Percentiles rank a stretch among this genome's conserved stretches.
Evolutionary conservation across 35 echinoderm and acorn worm species (phyloP).

Genomic region (Diadema setosum): DNA sequence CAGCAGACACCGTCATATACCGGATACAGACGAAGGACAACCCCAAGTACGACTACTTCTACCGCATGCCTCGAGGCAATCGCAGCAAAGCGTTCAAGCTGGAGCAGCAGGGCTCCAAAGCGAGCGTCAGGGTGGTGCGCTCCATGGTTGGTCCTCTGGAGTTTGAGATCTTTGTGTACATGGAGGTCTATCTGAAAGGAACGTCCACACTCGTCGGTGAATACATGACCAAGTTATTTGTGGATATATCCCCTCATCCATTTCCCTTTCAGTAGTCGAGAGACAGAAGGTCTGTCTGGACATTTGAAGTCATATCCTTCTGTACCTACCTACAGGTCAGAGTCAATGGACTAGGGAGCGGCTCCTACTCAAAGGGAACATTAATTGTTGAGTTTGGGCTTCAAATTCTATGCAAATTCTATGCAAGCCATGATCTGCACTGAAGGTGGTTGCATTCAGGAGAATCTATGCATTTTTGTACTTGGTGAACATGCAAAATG

Average conservation of each 20-base stretch:
- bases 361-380: no score
- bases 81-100: conserved; percentile 13
- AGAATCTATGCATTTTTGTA: no score
- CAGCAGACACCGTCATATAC: not conserved
- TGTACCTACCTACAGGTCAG: not conserved
- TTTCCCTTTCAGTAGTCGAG: not conserved
- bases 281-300: no score
- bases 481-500: no score
- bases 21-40: not conserved
- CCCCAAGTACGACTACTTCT: not conserved
- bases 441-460: no score
- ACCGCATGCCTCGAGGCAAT: not conserved
- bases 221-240: conserved; percentile 30
- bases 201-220: not conserved
- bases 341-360: not conserved
- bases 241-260: not conserved
- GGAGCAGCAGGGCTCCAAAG: not conserved
- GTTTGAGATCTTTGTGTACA: conserved; percentile 7
- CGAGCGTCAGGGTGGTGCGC: conserved; percentile 1
- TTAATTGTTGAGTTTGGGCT: no score
- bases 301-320: no score
- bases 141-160: conserved; percentile 19
- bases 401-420: no score
- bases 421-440: no score
- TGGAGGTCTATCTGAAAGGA: conserved; percentile 29